Base-by-base conservation (phyloP, 2,888 invertebrate genomes). In the Eristalinus sepulchralis region DNA sequence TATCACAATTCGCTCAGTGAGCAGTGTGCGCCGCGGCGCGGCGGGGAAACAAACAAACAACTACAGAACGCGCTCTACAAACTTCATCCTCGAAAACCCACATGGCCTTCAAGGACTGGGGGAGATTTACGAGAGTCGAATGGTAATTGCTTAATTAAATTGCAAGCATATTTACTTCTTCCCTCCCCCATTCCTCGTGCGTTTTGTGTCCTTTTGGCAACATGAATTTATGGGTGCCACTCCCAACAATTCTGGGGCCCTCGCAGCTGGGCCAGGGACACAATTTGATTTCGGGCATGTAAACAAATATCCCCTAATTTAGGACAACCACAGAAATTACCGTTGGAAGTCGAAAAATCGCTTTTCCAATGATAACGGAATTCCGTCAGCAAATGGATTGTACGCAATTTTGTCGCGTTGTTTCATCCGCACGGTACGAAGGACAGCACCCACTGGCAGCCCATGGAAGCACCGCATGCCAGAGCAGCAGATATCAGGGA, bases 91-190 rank as follows among this genome's bases (percentile, higher is more conserved):
- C n/a, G 27, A 27, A 64, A 68, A 36, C 55, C 34, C 33, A 62
- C 60, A 53, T 47, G 9, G 31, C 10, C 22, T 81, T 63, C 60
- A 68, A 85, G 85, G 78, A 77, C 76, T 67, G 1, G n/a, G 24
- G 20, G 80, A 64, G 22, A 70, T 77, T 80, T 75, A 53, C 27
- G 53, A 70, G 70, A 66, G 24, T n/a, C 36, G 68, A 77, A 85
- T 73, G 63, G 82, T 70, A 82, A 85, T 82, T 85, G 82, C 82
- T 85, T 77, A 73, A 85, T 85, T 75, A 73, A 85, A 85, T 77
- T 73, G 82, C 55, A 68, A 63, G 79, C 59, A 73, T 79, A 73
- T 73, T 68, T 20, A 22, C 24, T 39, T 17, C 34, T 5, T 20
- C 20, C 27, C 2, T 20, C 20, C 20, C 33, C 24, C 34, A 36